Percentiles rank a stretch among this genome's conserved stretches.
Conservation (phyloP, 2,797 vertebrate genomes). For the Ambastaia sidthimunki region DNA sequence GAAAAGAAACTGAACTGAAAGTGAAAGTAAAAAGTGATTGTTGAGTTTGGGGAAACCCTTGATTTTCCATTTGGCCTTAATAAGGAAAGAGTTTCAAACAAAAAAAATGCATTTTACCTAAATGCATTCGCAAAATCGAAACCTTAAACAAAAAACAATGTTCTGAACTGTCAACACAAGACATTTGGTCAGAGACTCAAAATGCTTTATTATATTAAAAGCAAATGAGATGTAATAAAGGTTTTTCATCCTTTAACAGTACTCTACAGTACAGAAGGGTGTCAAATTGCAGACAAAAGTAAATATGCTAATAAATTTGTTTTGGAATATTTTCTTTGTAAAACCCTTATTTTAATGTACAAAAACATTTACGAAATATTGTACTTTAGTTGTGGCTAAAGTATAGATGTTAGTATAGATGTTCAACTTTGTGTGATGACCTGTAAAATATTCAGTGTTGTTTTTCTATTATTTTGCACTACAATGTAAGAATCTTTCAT, state of each 20-base stretch:
- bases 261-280: not conserved
- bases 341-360: too few relatives aligned
- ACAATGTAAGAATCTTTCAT: too few relatives aligned
- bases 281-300: too few relatives aligned
- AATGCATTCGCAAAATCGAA: not conserved
- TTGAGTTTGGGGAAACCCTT: not conserved
- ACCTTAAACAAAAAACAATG: not conserved
- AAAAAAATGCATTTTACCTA: not conserved
- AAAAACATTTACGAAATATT: too few relatives aligned
- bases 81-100: not conserved
- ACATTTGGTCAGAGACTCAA: not conserved
- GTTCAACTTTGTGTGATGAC: too few relatives aligned
- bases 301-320: too few relatives aligned
- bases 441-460: not conserved
- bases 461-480: not conserved
- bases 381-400: too few relatives aligned
- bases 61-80: slow-evolving; percentile 6
- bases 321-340: too few relatives aligned
- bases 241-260: not conserved
- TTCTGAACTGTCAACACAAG: too few relatives aligned
- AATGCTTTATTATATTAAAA: not conserved
- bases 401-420: too few relatives aligned
- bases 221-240: not conserved
- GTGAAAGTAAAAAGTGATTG: slow-evolving; percentile 66
- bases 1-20: slow-evolving; percentile 41